Evolutionary conservation across 1,140 invertebrate species (phyloP), one percentile per base, ranked within the genome.

Genomic region (Oryzaephilus surinamensis): DNA sequence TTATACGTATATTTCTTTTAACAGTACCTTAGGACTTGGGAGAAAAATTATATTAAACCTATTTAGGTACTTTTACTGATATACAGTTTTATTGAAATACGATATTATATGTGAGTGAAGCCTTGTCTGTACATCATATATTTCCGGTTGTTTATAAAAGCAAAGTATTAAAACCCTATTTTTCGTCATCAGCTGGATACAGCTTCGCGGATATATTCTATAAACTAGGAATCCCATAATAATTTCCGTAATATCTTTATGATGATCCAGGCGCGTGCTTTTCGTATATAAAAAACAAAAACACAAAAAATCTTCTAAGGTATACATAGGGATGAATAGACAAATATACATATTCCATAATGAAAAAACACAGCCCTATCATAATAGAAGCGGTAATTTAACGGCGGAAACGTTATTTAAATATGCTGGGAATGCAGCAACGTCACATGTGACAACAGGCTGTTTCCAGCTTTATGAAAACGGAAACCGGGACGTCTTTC

Each of bases 381-480:
- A 38, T 50, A 53, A 53, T 53, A 48, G 37, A 30, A 36, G 37
- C 24, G 23, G 41, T 49, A 46, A 54, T 51, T 55, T 53, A 45
- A 54, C 41, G 48, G 43, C 44, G 48, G 48, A 50, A 50, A 44
- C 46, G 41, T 38, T 47, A 49, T 54, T 53, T 55, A 53, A 57
- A 51, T 52, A 52, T 50, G 43, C 47, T 27, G 41, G 45, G 49
- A 48, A 56, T 48, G 44, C 43, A 42, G 43, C 24, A 40, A 29
- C 38, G 37, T 32, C 48, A 48, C 54, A 55, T 49, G 51, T 54
- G 52, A 57, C 50, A 57, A 54, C 57, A 57, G 54, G 46, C 51
- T 56, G 55, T 54, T 54, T 60, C 53, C 57, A 55, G 54, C 46
- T 60, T 60, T 58, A 48, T 54, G 57, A 52, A 60, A 60, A 57